phyloP scores from a whole-genome alignment of 2,797 vertebrate species.

The Poecilia wingei region DNA sequence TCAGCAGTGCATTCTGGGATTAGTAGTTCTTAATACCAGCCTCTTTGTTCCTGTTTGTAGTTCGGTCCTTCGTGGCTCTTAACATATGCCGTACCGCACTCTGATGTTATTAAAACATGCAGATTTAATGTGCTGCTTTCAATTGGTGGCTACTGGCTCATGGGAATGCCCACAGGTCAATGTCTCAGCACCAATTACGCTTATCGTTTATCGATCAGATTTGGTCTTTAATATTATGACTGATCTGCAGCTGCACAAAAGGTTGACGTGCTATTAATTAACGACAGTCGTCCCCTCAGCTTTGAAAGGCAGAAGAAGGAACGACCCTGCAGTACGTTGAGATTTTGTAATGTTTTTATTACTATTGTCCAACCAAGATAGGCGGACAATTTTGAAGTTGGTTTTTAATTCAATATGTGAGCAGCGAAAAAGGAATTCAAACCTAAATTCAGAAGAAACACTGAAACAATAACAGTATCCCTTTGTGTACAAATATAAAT shows the following conservation, averaged over 20 bases:
- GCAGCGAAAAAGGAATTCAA: background rate
- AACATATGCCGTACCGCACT: slow-evolving; percentile 19
- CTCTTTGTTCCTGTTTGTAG: background rate
- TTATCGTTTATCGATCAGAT: slow-evolving; percentile 27
- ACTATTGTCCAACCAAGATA: background rate
- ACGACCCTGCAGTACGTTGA: background rate
- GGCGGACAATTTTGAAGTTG: background rate
- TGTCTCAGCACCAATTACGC: slow-evolving; percentile 2
- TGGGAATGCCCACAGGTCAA: slow-evolving; percentile 17
- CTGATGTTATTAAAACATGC: slow-evolving; percentile 29
- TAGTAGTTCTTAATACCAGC: background rate
- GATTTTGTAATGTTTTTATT: slow-evolving; percentile 10
- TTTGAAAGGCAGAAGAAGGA: slow-evolving; percentile 17
- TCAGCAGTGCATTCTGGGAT: background rate
- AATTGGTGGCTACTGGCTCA: slow-evolving; percentile 17
- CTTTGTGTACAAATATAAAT: background rate
- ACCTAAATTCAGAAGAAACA: background rate
- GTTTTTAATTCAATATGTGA: background rate
- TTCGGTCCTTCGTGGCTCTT: slow-evolving; percentile 21
- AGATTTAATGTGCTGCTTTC: slow-evolving; percentile 15
- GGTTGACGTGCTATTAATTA: slow-evolving; percentile 18
- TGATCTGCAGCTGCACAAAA: slow-evolving; percentile 17
- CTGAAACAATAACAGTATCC: background rate
- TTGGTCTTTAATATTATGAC: slow-evolving; percentile 3
- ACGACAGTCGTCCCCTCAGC: slow-evolving; percentile 1